Conservation (phyloP, 2,797 vertebrate species). For the Amblyopsis hoosieri region DNA sequence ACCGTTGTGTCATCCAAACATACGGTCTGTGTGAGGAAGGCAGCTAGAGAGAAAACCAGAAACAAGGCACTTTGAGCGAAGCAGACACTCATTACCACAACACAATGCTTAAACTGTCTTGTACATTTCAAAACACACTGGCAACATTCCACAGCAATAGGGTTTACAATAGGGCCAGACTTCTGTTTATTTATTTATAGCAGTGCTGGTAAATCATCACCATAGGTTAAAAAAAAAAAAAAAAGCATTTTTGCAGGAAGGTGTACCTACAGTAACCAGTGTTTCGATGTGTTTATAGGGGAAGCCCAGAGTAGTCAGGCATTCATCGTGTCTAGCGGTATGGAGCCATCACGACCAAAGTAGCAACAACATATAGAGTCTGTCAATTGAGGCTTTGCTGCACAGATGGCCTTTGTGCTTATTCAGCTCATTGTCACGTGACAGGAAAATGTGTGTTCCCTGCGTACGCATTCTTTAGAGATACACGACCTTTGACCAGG, state of each 20-base stretch:
- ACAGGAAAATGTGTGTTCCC: slow-evolving; percentile 46
- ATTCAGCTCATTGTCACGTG: slow-evolving; percentile 74
- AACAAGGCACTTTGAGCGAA: too few species aligned
- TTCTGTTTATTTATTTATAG: not conserved
- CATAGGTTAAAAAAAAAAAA: too few species aligned
- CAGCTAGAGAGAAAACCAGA: slow-evolving; percentile 75
- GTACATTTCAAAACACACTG: too few species aligned
- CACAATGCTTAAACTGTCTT: not conserved
- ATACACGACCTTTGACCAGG: slow-evolving; percentile 67
- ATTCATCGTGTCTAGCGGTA: too few species aligned
- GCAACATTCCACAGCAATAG: not conserved
- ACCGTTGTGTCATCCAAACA: slow-evolving; percentile 98
- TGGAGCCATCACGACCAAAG: not conserved
- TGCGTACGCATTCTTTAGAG: slow-evolving; percentile 46
- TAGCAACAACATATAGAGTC: not conserved
- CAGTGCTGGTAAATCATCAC: too few species aligned
- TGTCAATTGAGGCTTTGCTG: not conserved
- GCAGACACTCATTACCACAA: not conserved
- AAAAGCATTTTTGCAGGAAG: too few species aligned
- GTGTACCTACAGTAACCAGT: too few species aligned
- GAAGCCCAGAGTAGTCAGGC: too few species aligned
- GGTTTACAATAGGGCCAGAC: not conserved
- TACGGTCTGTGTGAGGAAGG: slow-evolving; percentile 98
- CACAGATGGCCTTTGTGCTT: slow-evolving; percentile 22
- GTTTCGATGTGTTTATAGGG: too few species aligned